Evolutionary conservation across 2,888 invertebrate genomes (phyloP).

Genomic region (Scaptomyza polygonia): DNA sequence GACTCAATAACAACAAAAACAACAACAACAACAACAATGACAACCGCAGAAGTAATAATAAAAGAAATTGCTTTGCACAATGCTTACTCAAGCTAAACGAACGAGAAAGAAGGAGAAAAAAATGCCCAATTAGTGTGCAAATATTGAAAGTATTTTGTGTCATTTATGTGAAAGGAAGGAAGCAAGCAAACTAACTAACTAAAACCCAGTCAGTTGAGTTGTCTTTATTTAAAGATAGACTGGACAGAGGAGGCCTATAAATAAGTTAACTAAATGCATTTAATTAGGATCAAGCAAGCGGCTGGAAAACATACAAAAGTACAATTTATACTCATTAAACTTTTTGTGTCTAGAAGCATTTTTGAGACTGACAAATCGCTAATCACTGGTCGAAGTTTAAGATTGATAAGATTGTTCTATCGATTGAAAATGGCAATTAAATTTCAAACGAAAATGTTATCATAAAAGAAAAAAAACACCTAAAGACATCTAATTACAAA

Average conservation of each 20-base stretch:
- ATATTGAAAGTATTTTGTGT: conserved; percentile 69
- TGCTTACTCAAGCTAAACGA: conserved; percentile 53
- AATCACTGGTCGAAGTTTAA: conserved; percentile 12
- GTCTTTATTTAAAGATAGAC: too few species aligned
- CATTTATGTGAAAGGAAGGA: conserved; percentile 36
- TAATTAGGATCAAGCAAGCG: neutral
- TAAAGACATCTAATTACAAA: conserved; percentile 1
- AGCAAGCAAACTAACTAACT: conserved; percentile 13
- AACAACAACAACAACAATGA: too few species aligned
- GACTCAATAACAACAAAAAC: conserved; percentile 28
- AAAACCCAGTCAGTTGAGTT: conserved; percentile 4
- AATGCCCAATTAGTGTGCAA: conserved; percentile 76
- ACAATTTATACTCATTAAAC: too few species aligned
- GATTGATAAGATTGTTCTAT: conserved; percentile 57
- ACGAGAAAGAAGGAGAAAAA: conserved; percentile 33
- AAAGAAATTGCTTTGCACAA: conserved; percentile 47
- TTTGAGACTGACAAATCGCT: neutral
- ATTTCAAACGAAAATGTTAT: conserved; percentile 56
- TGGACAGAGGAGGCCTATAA: conserved; percentile 1
- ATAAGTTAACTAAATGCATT: conserved; percentile 17
- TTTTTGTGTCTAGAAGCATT: too few species aligned
- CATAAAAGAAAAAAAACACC: neutral
- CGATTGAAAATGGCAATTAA: conserved; percentile 9
- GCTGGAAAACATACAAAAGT: too few species aligned
- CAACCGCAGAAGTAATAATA: neutral